These are phyloP conservation scores for Julus scandinavius DNA, from an alignment of 2,888 invertebrate genomes.

Conservation along the genomic window DNA sequence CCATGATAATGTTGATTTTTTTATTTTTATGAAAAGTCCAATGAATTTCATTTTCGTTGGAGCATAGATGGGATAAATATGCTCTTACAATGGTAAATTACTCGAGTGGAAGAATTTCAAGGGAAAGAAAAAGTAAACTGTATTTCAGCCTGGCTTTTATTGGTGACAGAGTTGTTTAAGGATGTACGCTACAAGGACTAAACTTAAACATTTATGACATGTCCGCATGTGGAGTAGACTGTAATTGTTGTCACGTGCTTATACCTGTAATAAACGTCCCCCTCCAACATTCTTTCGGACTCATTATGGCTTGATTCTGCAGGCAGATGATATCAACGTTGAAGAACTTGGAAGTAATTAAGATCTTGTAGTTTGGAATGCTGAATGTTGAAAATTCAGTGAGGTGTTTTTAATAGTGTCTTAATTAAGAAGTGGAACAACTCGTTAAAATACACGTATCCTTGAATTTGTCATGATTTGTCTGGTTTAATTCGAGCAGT, in stretches of 20 bases:
- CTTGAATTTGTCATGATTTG: constrained; percentile 39
- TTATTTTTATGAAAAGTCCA: no score
- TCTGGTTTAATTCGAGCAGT: constrained; percentile 2
- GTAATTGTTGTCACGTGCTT: constrained; percentile 31
- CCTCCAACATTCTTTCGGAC: constrained; percentile 28
- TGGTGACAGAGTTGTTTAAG: not conserved
- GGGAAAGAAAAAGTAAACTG: no score
- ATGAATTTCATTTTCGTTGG: no score
- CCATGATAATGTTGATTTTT: no score
- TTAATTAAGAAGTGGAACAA: constrained; percentile 34
- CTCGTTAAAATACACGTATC: not conserved
- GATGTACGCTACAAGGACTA: not conserved
- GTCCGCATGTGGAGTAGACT: constrained; percentile 8
- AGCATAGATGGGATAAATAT: no score
- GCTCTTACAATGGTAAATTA: no score
- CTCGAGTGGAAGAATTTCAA: no score
- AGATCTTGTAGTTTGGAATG: not conserved
- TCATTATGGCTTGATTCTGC: not conserved
- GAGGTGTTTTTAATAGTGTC: not conserved
- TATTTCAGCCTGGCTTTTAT: not conserved
- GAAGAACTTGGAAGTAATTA: not conserved
- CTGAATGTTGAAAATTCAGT: not conserved
- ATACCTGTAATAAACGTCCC: constrained; percentile 15
- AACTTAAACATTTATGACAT: constrained; percentile 43
- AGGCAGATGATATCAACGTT: constrained; percentile 7